Evolutionary conservation across 2,888 invertebrate species (phyloP), one percentile per base, ranked within the genome.

Genomic region (Mylabris sibirica): DNA sequence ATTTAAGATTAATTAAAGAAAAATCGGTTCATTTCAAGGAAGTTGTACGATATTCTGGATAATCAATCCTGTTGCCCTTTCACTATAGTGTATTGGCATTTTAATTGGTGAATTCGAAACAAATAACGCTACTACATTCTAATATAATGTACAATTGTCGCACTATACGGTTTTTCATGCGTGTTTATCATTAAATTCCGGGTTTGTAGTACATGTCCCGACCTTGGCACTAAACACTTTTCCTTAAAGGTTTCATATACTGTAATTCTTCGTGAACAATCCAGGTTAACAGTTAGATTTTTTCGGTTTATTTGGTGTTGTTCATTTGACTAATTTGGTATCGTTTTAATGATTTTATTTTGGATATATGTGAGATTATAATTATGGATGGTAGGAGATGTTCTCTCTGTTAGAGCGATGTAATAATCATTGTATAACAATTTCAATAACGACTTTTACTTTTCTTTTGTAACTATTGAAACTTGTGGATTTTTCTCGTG

Each of bases 321-420:
- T 1, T 30, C 30, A n/a, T n/a, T n/a, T n/a, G 30, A 30, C 30
- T 30, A 30, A 30, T 30, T 30, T 30, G 30, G 30, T 6, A 30
- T 3, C 30, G 30, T 3, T 30, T 30, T 30, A 6, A 4, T 30
- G 8, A 8, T 30, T 30, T 30, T 30, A 30, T 30, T 30, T 30
- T 8, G 30, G 30, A 1, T 6, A 30, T 30, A 30, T 8, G 30
- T 30, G 30, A 30, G 30, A 30, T 6, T 30, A 6, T 30, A n/a
- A n/a, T n/a, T n/a, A 30, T 30, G 30, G 41, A 41, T 4, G 65
- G 62, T 35, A 59, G 62, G 60, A 68, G 68, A 68, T 62, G 68
- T 41, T 69, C 63, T 44, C 17, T 11, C 60, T 61, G 38, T n/a
- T n/a, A n/a, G n/a, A n/a, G 64, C 64, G 66, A 64, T 68, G 67